Base-by-base conservation (phyloP, 1,140 invertebrate species). In the Liolophura sinensis region DNA sequence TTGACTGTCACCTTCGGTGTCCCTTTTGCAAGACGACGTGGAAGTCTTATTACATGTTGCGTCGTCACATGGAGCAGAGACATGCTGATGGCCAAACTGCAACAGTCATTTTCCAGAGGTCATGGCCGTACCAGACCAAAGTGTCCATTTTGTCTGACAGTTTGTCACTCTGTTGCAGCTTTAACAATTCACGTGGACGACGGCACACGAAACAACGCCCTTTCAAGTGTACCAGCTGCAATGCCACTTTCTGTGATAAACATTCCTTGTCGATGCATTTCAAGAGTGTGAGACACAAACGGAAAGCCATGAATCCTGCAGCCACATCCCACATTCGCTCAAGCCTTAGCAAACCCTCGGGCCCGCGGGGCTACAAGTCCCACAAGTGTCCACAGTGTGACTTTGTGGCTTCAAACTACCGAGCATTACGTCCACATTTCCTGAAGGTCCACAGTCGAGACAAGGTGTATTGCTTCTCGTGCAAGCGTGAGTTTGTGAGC, bases 51-150 rank as follows among this genome's bases (percentile, higher is more conserved):
- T 67, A 78, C 0, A 84, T 88, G 20, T 82, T 92, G 11, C 90
- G 90, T 70, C 81, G 87, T 22, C 92, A 94, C 80, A 84, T 92
- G 11, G 77, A 88, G 15, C 74, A 82, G n/a, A 67, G 84, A 46
- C 92, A 94, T 84, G 86, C 87, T 27, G 68, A 76, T 56, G 60
- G 73, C 0, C 64, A 75, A 50, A 50, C 68, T 0, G 52, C 62
- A 5, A 6, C 31, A 31, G 60, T 60, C n/a, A 56, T 67, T 4
- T n/a, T 57, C 51, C 54, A 70, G 65, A 59, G 50, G 48, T 27
- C 5, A 50, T 40, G 55, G 64, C 60, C 58, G 67, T 64, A 20
- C 61, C 31, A 50, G 65, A 84, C 90, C 54, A 57, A 25, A 55
- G 40, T 80, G 79, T 60, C 55, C 61, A 4, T 64, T 72, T 22